A percentile compares a stretch with the other conserved stretches of the same genome.
Evolutionary conservation across 2,797 vertebrate genomes (phyloP).

Genomic region (Paramormyrops hopkinsi): DNA sequence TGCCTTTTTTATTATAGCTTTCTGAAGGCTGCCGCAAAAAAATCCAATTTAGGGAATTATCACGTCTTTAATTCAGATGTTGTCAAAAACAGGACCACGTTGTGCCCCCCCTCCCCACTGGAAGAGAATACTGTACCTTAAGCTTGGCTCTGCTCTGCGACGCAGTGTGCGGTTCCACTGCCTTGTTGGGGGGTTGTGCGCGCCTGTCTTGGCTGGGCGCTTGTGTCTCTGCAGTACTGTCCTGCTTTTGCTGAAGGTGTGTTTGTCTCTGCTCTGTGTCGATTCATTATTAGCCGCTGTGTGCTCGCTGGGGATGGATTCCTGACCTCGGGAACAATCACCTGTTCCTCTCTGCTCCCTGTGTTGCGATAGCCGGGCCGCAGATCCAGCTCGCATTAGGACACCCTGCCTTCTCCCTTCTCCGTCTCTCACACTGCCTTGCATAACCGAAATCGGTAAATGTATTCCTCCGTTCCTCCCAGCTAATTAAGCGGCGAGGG

Average conservation of each 20-base stretch:
- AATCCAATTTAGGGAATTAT: background rate
- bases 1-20: slow-evolving; percentile 1
- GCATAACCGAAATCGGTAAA: background rate
- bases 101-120: slow-evolving; percentile 22
- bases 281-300: background rate
- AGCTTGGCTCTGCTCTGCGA: slow-evolving; percentile 36
- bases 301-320: background rate
- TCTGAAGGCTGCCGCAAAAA: background rate
- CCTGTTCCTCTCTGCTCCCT: background rate
- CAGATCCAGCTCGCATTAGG: background rate
- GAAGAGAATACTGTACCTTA: slow-evolving; percentile 41
- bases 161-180: slow-evolving; percentile 32
- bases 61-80: background rate
- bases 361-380: background rate
- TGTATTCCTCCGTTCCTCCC: background rate
- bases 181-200: slow-evolving; percentile 21
- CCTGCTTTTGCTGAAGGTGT: background rate
- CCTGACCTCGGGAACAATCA: background rate
- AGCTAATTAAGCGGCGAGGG: slow-evolving; percentile 10
- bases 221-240: background rate
- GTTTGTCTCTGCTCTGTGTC: background rate
- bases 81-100: slow-evolving; percentile 20
- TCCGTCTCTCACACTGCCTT: background rate
- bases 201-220: background rate
- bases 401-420: background rate